Base-by-base conservation (phyloP, 2,797 vertebrate species). In the Rousettus madagascariensis region DNA sequence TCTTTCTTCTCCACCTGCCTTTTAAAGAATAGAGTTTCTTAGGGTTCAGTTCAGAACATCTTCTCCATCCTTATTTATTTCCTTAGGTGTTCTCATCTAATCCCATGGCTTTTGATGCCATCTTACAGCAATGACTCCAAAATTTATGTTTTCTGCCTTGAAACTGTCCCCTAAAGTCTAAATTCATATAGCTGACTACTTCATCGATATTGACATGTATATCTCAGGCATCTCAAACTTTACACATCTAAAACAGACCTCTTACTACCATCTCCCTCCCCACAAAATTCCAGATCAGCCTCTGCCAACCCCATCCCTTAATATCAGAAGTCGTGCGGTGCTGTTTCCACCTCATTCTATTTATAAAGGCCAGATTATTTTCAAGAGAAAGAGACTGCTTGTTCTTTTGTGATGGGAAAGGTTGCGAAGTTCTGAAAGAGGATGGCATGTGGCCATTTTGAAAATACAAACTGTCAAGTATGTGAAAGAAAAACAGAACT, bases 401-500 rank as follows among this genome's bases (percentile, higher is more conserved):
- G 0, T 69, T 17, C 36, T 88, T 87, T 53, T 65, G 11, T 84
- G 30, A 28, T 13, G 33, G 20, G 1, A 72, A 46, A 30, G 36
- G 46, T 36, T 33, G 5, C 3, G 74, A 63, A 71, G 4, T 68
- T 86, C 77, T 51, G 8, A 28, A 63, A 19, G 7, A 75, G 22
- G 33, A 57, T 55, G 43, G 11, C 19, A 63, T 43, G 38, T 38
- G 38, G 17, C 24, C 30, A 69, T 90, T 92, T 95, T 74, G 36
- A 59, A 93, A 90, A 89, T 38, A 26, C 5, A 66, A 8, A 69
- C 68, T 74, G n/a, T 59, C 59, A 78, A 84, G 74, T 46, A 57
- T 2, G 3, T 41, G 46, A 90, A 57, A 86, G 79, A 72, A 93
- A 91, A 88, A 68, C 26, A 88, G 24, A 92, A 57, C 20, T 16